Conservation (phyloP, 1,140 invertebrate species). For the Delia radicum region DNA sequence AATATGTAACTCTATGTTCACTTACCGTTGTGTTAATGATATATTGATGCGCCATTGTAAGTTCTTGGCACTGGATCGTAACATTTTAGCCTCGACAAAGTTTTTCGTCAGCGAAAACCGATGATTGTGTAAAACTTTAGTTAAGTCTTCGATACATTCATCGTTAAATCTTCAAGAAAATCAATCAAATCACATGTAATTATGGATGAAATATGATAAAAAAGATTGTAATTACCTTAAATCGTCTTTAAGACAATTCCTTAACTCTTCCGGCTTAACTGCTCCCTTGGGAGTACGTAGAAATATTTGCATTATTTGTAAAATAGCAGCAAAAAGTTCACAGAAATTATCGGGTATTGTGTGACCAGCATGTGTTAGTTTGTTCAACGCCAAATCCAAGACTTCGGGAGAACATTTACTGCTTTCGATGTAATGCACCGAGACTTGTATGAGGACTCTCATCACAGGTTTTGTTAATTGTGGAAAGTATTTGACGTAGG, state of each 20-base stretch:
- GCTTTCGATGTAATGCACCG: conserved; percentile 52
- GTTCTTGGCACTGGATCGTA: conserved; percentile 45
- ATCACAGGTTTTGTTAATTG: conserved; percentile 42
- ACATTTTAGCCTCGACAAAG: conserved; percentile 46
- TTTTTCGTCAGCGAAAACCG: conserved; percentile 47
- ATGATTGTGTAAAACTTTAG: conserved; percentile 50
- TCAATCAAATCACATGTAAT: not conserved
- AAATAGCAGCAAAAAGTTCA: conserved; percentile 49
- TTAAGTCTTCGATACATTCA: conserved; percentile 47
- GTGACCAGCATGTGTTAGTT: conserved; percentile 48
- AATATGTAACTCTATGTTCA: too few species aligned
- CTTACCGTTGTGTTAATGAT: conserved; percentile 38
- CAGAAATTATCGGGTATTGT: conserved; percentile 52
- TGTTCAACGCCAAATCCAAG: conserved; percentile 50
- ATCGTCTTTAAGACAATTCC: conserved; percentile 41
- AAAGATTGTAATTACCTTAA: conserved; percentile 35
- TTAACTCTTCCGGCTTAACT: conserved; percentile 47
- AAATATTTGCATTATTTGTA: conserved; percentile 53
- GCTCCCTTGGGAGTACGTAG: conserved; percentile 46
- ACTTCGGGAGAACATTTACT: conserved; percentile 50
- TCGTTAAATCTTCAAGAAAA: conserved; percentile 41
- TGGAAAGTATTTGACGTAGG: conserved; percentile 29
- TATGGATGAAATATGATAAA: too few species aligned
- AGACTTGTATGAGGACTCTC: conserved; percentile 52
- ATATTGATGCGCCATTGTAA: conserved; percentile 54